phyloP scores from a whole-genome alignment of 2,888 invertebrate species.

The Ochropacha duplaris region DNA sequence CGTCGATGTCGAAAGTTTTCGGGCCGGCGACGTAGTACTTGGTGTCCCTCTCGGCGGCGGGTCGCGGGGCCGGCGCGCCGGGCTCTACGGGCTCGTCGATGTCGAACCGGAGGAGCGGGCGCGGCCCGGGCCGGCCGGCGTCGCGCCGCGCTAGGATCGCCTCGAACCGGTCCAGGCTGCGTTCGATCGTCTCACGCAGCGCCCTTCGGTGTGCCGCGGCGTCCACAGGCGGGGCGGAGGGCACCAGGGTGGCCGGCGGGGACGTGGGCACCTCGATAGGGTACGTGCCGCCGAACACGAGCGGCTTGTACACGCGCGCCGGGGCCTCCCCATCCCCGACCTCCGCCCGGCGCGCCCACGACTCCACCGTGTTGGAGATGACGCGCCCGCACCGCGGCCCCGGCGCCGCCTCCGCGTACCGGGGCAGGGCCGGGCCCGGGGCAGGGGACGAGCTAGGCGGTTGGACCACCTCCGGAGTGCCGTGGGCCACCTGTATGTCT shows the following conservation, averaged over 20 bases:
- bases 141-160: conserved; percentile 53
- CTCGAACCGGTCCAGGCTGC: conserved; percentile 74
- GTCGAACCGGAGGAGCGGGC: conserved; percentile 36
- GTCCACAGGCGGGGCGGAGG: conserved; percentile 11
- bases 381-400: conserved; percentile 66
- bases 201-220: conserved; percentile 38
- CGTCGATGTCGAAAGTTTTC: conserved; percentile 83
- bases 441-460: conserved; percentile 18
- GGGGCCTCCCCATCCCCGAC: conserved; percentile 33
- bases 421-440: conserved; percentile 41
- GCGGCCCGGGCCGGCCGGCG: conserved; percentile 6
- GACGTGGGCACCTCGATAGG: conserved; percentile 89
- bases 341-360: conserved; percentile 82
- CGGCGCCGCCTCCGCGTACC: conserved; percentile 14
- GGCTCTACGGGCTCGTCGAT: conserved; percentile 31
- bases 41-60: conserved; percentile 30
- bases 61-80: conserved; percentile 19
- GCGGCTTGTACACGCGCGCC: conserved; percentile 80
- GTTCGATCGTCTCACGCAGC: conserved; percentile 68
- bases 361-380: conserved; percentile 85
- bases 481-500: conserved; percentile 49
- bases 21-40: conserved; percentile 69
- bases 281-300: conserved; percentile 93
- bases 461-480: conserved; percentile 9
- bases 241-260: conserved; percentile 28